Conservation (phyloP, 2,797 vertebrate species). For the Myotis pilosus region DNA sequence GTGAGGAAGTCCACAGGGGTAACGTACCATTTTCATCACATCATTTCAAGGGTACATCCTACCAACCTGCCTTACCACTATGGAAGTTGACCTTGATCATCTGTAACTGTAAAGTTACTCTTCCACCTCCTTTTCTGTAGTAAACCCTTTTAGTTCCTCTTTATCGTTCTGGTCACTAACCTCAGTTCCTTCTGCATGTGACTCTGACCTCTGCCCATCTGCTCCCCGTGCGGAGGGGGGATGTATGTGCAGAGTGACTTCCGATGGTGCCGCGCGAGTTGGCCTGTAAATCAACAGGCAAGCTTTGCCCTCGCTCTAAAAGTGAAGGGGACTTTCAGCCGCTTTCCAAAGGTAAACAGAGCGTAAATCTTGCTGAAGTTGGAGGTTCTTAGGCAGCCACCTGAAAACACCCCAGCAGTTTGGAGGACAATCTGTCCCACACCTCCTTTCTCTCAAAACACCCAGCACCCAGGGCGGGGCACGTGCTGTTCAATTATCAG, state of each 20-base stretch:
- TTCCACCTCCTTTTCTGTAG: background rate
- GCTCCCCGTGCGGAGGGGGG: background rate
- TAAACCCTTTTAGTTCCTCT: background rate
- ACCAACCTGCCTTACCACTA: background rate
- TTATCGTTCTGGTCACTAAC: background rate
- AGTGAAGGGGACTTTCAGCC: slow-evolving; percentile 11
- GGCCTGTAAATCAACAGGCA: slow-evolving; percentile 52
- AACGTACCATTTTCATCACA: background rate
- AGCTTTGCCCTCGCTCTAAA: background rate
- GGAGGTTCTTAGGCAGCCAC: slow-evolving; percentile 6
- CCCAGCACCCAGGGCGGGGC: background rate
- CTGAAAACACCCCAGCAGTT: slow-evolving; percentile 6
- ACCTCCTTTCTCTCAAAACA: background rate
- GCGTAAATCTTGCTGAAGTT: slow-evolving; percentile 56
- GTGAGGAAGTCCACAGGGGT: background rate
- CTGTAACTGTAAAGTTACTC: background rate
- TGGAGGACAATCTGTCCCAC: background rate
- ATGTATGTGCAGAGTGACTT: background rate
- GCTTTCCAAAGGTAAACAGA: slow-evolving; percentile 38
- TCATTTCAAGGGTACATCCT: background rate
- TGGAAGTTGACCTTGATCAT: background rate
- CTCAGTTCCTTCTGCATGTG: background rate
- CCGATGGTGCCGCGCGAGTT: background rate
- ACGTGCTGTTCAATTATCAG: background rate
- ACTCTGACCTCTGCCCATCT: background rate